phyloP scores from a whole-genome alignment of 1,140 invertebrate species.

The Diorhabda sublineata region DNA sequence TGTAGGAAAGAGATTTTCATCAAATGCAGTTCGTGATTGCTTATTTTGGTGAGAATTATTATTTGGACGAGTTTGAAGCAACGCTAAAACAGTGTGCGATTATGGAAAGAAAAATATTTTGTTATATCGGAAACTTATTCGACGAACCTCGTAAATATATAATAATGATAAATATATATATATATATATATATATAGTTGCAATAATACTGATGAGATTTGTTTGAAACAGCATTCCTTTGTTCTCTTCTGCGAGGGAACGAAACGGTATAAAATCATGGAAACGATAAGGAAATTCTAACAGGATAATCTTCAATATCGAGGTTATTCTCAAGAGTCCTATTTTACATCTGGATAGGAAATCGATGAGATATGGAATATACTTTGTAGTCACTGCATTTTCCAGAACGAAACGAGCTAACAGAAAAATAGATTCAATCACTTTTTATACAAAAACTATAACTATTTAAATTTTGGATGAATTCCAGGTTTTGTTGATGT shows the following conservation, averaged over 20 bases:
- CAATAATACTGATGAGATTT: not conserved
- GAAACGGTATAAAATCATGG: slow-evolving; percentile 1
- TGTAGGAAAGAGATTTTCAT: too few species aligned
- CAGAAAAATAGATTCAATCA: slow-evolving; percentile 2
- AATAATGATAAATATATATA: too few species aligned
- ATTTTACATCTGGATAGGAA: slow-evolving; percentile 6
- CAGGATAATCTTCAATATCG: slow-evolving; percentile 11
- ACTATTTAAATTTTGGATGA: not conserved
- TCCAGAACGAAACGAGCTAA: not conserved
- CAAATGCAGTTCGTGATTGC: too few species aligned
- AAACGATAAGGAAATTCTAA: slow-evolving; percentile 8
- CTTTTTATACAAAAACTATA: not conserved
- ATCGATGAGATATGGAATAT: slow-evolving; percentile 8
- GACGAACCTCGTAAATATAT: too few species aligned
- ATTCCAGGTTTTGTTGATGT: not conserved
- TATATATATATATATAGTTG: too few species aligned
- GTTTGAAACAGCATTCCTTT: not conserved
- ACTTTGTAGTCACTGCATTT: not conserved
- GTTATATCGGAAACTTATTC: too few species aligned
- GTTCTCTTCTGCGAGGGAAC: not conserved
- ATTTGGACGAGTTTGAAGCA: too few species aligned
- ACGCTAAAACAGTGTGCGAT: too few species aligned
- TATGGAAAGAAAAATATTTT: too few species aligned
- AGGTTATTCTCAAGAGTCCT: slow-evolving; percentile 5
- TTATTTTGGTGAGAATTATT: too few species aligned